Evolutionary conservation across 2,888 invertebrate genomes (phyloP).

Genomic region (Steinernema hermaphroditum): DNA sequence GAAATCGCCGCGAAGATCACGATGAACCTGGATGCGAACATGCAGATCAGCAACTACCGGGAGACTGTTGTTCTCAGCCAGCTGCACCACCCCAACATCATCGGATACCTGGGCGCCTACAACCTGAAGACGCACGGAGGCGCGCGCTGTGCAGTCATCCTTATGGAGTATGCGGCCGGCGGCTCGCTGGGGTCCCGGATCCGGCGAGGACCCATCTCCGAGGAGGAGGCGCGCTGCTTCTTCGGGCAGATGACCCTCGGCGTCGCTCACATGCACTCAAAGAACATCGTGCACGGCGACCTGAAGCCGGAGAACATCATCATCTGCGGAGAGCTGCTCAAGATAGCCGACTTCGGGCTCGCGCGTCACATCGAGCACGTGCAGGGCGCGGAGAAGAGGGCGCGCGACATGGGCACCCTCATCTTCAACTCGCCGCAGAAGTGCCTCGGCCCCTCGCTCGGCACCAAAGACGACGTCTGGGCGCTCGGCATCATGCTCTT

Average conservation of each 20-base stretch:
- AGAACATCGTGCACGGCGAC: background rate
- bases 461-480: constrained; percentile 14
- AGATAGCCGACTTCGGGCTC: background rate
- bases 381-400: background rate
- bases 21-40: background rate
- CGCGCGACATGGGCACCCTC: background rate
- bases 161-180: too few relatives aligned
- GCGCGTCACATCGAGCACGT: background rate
- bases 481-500: background rate
- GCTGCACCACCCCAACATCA: background rate
- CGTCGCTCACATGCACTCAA: background rate
- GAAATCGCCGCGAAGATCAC: background rate
- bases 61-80: background rate
- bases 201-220: too few relatives aligned
- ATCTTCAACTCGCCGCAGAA: background rate
- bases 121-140: too few relatives aligned
- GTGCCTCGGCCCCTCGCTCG: background rate
- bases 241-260: background rate
- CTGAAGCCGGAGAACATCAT: background rate
- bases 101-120: background rate
- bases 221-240: background rate
- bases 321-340: background rate
- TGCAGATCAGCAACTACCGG: background rate
- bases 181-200: too few relatives aligned
- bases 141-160: too few relatives aligned